These are phyloP conservation scores for Monopterus albus DNA, from an alignment of 2,113 vertebrate genomes.

Conservation along the genomic window DNA sequence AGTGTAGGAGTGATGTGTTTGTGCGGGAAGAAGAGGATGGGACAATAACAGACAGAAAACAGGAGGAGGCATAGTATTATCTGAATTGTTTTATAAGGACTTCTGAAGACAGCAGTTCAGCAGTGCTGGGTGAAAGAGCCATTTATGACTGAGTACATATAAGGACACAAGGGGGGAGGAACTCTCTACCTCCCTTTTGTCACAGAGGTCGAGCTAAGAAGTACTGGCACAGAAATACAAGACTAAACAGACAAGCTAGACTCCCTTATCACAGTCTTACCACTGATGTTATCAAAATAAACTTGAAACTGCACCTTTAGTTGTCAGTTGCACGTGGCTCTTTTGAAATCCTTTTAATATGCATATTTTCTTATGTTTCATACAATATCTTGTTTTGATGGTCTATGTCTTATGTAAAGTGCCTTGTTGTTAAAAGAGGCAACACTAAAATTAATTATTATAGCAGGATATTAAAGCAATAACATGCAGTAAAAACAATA, in stretches of 20 bases:
- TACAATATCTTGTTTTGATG: too few relatives aligned
- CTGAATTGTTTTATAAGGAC: constrained; percentile 5
- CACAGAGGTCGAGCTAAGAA: background rate
- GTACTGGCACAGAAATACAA: background rate
- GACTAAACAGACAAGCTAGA: background rate
- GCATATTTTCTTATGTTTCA: too few relatives aligned
- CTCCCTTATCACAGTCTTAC: background rate
- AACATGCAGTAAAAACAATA: background rate
- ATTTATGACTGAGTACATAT: constrained; percentile 25
- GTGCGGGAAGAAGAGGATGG: background rate
- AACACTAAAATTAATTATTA: too few relatives aligned
- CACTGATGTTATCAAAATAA: background rate
- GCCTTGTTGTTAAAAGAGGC: too few relatives aligned
- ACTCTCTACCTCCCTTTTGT: background rate
- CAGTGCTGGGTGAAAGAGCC: background rate
- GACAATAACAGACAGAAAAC: background rate
- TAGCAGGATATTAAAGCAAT: background rate
- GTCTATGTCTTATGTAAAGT: too few relatives aligned
- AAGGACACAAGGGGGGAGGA: constrained; percentile 34
- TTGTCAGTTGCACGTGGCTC: too few relatives aligned
- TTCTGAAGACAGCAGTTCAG: constrained; percentile 10
- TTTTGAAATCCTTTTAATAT: too few relatives aligned
- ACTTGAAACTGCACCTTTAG: background rate
- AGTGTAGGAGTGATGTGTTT: background rate
- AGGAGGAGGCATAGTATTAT: background rate